Base-by-base conservation (phyloP, 2,797 vertebrate species). In the Onychomys leucogaster region DNA sequence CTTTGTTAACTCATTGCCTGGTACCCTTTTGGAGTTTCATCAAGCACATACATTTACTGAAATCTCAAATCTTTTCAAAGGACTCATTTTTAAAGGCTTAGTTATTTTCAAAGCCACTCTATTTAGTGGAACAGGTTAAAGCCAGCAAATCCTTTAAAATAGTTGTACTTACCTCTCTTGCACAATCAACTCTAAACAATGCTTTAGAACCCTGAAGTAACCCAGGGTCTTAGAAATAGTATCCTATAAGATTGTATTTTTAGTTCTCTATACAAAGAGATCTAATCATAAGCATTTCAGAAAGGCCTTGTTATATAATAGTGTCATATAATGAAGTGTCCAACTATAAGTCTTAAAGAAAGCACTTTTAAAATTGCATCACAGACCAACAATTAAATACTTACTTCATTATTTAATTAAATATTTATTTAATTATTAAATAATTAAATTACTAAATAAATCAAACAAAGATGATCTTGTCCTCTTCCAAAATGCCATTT, bases 21-120 rank as follows among this genome's bases (percentile, higher is more conserved):
- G 25, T 5, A 71, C 8, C 2, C 52, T 86, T 94, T 34, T 0
- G 10, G 29, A 93, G 82, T 81, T 46, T 67, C 2, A 21, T 63
- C 25, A 90, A 63, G 90, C 32, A 10, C 67, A 75, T 27, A 34
- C 0, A 55, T 88, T 61, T 81, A 94, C 29, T 29, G 4, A 77
- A 61, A 49, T 88, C 84, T 95, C 16, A 41, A 92, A 96, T 65
- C 27, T 95, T 82, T 97, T 88, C n/a, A 73, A 61, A 2, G 2
- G 21, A 63, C 32, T 97, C 8, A 76, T 61, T 95, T 92, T 88
- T 55, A 0, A 93, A 96, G 88, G 29, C 55, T 97, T 96, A 75
- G 16, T 6, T 92, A 29, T 76, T 95, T 75, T 73, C 86, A 92
- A 96, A 96, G 32, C 7, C 2, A n/a, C 0, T 32, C 19, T 90